A percentile compares a stretch with the other conserved stretches of the same genome.
These are phyloP conservation scores for Cybosia mesomella DNA, from an alignment of 2,888 invertebrate species.

Conservation along the genomic window DNA sequence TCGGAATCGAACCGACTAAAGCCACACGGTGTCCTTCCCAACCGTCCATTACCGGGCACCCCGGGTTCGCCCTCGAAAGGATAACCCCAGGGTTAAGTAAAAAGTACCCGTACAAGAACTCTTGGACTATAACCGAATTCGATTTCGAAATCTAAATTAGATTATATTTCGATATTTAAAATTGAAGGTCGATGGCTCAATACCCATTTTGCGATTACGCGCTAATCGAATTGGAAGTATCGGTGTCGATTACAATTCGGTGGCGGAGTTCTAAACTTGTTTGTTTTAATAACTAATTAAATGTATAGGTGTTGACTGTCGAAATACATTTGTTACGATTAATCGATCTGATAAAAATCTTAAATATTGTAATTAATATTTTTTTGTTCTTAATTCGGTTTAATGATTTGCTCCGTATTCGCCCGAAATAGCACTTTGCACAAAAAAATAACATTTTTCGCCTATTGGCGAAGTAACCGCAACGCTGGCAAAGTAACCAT, in stretches of 20 bases:
- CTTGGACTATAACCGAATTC: background rate
- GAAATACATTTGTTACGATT: constrained; percentile 30
- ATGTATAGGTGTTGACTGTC: constrained; percentile 40
- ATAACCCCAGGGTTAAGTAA: no score
- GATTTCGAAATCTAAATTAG: constrained; percentile 21
- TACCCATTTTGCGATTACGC: constrained; percentile 31
- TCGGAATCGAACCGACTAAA: no score
- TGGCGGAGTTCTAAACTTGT: constrained; percentile 37
- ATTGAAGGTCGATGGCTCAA: constrained; percentile 40
- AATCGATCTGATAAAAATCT: constrained; percentile 18
- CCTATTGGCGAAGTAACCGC: no score
- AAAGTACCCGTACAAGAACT: background rate
- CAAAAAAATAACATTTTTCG: no score
- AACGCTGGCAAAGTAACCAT: no score
- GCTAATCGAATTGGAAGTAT: constrained; percentile 52
- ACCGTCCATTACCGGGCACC: no score
- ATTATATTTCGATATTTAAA: constrained; percentile 27
- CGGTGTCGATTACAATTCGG: constrained; percentile 45
- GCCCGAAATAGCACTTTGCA: no score
- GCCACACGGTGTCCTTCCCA: no score
- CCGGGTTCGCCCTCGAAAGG: no score
- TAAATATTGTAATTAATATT: no score
- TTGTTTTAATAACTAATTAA: constrained; percentile 40
- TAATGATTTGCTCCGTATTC: no score
- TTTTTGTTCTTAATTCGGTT: no score